phyloP scores from a whole-genome alignment of 2,888 invertebrate genomes.

The Pristionchus maxplancki region DNA sequence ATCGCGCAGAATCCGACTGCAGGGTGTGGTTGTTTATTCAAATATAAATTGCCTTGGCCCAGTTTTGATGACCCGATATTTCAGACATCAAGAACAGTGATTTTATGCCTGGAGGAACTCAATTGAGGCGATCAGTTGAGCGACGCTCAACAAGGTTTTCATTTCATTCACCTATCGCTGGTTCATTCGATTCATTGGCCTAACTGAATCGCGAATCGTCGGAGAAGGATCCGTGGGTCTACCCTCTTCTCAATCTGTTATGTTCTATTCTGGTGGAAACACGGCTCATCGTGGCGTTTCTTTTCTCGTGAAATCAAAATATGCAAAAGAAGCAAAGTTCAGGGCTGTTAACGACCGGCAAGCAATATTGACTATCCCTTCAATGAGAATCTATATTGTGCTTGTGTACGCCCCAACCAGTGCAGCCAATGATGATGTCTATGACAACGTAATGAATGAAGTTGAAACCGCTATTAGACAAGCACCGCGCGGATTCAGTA shows the following conservation, averaged over 20 bases:
- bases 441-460: neutral
- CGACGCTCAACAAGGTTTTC: neutral
- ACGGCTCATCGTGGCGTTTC: neutral
- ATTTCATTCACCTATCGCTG: neutral
- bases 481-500: neutral
- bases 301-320: neutral
- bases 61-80: too few species aligned
- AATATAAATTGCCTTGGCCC: too few species aligned
- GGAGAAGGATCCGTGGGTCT: neutral
- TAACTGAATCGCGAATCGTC: neutral
- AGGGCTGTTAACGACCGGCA: neutral
- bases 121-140: too few species aligned
- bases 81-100: too few species aligned
- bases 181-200: neutral
- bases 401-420: slow-evolving; percentile 13
- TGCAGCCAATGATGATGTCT: neutral
- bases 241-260: neutral
- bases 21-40: too few species aligned
- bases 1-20: too few species aligned
- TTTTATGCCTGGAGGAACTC: too few species aligned
- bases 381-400: neutral
- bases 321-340: neutral
- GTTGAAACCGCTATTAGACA: neutral
- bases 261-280: neutral
- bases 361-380: neutral